Evolutionary conservation across 2,797 vertebrate species (phyloP).

Genomic region (Ctenopoma multispine): DNA sequence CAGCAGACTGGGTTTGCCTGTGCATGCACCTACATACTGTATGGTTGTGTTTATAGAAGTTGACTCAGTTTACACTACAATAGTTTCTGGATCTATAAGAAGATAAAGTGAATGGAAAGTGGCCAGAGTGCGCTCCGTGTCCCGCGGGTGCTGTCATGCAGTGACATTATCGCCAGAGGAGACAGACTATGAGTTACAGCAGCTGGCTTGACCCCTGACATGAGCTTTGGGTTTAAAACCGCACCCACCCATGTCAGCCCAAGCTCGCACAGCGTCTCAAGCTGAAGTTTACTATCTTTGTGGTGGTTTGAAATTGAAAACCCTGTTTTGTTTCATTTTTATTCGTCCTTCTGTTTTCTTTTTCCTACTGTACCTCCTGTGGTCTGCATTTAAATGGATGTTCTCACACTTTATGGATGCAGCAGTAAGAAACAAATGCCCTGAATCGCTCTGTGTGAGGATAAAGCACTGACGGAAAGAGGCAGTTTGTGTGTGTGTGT

Average conservation of each 20-base stretch:
- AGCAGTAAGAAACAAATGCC: constrained; percentile 31
- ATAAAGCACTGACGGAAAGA: constrained; percentile 20
- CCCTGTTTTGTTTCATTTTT: neutral
- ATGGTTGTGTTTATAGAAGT: constrained; percentile 7
- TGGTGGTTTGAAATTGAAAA: constrained; percentile 47
- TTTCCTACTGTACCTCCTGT: constrained; percentile 18
- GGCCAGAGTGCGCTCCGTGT: constrained; percentile 5
- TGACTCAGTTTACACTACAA: constrained; percentile 28
- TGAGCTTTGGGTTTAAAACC: constrained; percentile 47
- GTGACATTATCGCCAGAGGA: constrained; percentile 48
- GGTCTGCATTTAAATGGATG: constrained; percentile 49
- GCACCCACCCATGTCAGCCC: constrained; percentile 8
- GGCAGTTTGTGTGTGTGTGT: constrained; percentile 10
- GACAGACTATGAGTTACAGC: constrained; percentile 5
- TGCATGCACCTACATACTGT: no score
- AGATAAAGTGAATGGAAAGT: constrained; percentile 28
- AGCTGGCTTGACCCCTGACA: constrained; percentile 35
- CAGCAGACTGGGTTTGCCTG: neutral
- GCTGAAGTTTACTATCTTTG: constrained; percentile 27
- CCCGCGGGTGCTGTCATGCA: neutral
- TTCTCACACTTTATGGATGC: constrained; percentile 39
- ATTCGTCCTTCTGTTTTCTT: neutral
- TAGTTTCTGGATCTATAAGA: constrained; percentile 10
- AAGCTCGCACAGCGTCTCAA: constrained; percentile 27
- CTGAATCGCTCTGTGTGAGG: constrained; percentile 44